Evolutionary conservation across 2,888 invertebrate genomes (phyloP), one percentile per base, ranked within the genome.

Genomic region (Elmis aenea): DNA sequence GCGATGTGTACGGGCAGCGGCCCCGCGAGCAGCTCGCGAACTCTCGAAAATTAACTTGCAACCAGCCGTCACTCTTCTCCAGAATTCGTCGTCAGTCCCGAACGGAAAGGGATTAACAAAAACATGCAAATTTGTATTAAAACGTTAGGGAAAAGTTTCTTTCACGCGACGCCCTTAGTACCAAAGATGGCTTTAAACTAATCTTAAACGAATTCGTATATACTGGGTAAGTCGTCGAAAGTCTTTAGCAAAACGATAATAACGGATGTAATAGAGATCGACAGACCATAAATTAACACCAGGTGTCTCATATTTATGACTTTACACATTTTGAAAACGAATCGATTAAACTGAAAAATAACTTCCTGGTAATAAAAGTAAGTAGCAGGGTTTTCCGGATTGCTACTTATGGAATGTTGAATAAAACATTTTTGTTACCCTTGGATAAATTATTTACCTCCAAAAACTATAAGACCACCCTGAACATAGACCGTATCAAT

Each of bases 111-210:
- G 64, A 65, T 66, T 66, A 64, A 61, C 63, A 61, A 65, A 60
- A 65, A 65, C 63, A 65, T 67, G 66, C 66, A 66, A 66, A 67
- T 65, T 65, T 62, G 61, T 63, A 64, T 64, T 63, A 64, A 52
- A 50, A 62, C 61, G 58, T 59, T 55, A 60, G 59, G 51, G 57
- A 54, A 60, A 63, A 60, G 54, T 63, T 61, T 59, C 33, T 46
- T 42, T 42, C 20, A 33, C 13, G 25, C 3, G 6, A 5, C 27
- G 13, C 27, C 8, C 8, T 12, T 8, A 13, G 10, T 9, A 12
- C 13, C n/a, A 18, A 18, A 18, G 18, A 8, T 18, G 8, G 8
- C 18, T 5, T 18, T 5, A 18, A 18, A 18, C n/a, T n/a, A n/a
- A 18, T 18, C 18, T 18, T 18, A 8, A 18, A 18, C 18, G 18